phyloP scores from a whole-genome alignment of 2,797 vertebrate species.

The Vireo griseus region DNA sequence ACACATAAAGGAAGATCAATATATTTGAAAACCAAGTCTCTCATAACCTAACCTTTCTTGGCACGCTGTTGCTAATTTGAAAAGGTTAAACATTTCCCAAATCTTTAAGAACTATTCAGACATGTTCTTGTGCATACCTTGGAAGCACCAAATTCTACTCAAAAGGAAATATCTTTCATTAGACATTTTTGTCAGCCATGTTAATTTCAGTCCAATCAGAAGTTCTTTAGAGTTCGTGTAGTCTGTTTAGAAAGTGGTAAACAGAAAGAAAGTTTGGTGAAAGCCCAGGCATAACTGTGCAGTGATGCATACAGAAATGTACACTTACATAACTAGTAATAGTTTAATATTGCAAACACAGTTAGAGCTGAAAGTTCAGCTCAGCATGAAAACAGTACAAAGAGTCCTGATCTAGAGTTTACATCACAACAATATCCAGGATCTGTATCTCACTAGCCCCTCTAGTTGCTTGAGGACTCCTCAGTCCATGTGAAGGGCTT shows the following conservation, averaged over 20 bases:
- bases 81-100: background rate
- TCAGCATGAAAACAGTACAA: slow-evolving; percentile 2
- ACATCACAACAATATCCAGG: background rate
- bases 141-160: background rate
- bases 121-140: background rate
- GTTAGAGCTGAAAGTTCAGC: background rate
- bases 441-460: background rate
- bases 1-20: background rate
- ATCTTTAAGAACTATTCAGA: background rate
- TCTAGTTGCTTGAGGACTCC: background rate
- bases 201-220: background rate
- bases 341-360: slow-evolving; percentile 4
- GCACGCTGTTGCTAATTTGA: background rate
- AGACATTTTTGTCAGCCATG: background rate
- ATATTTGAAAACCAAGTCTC: background rate
- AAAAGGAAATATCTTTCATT: background rate
- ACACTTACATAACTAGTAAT: slow-evolving; percentile 9
- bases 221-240: background rate
- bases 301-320: background rate
- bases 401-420: background rate
- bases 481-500: background rate
- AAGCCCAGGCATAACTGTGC: background rate
- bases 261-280: background rate
- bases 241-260: background rate
- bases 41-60: background rate